phyloP scores from a whole-genome alignment of 2,888 invertebrate species.

The Oxyteleia sp. region DNA sequence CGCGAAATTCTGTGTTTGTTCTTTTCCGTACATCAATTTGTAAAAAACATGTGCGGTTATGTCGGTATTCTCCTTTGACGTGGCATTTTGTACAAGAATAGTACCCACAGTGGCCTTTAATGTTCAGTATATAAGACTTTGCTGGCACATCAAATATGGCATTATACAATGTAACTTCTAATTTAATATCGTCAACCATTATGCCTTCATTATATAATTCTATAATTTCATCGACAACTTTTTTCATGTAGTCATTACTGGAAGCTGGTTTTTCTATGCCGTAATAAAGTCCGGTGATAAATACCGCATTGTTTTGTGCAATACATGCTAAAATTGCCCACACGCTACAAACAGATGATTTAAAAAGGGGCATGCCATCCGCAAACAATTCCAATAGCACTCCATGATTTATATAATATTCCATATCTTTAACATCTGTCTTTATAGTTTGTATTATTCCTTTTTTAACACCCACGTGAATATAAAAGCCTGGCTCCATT shows the following conservation, averaged over 20 bases:
- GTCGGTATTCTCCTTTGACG: constrained; percentile 51
- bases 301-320: constrained; percentile 43
- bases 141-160: constrained; percentile 73
- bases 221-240: constrained; percentile 64
- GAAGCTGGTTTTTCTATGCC: constrained; percentile 62
- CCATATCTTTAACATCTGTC: neutral
- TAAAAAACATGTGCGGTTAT: constrained; percentile 65
- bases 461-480: neutral
- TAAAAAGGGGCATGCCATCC: constrained; percentile 65
- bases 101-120: constrained; percentile 73
- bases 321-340: constrained; percentile 71
- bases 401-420: constrained; percentile 6
- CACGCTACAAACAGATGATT: constrained; percentile 62
- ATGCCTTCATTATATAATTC: constrained; percentile 54
- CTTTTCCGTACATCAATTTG: constrained; percentile 18
- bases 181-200: constrained; percentile 13
- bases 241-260: constrained; percentile 27
- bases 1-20: constrained; percentile 30
- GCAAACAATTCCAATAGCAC: too few species aligned
- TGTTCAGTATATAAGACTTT: constrained; percentile 63
- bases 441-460: constrained; percentile 6
- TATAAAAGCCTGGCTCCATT: constrained; percentile 13
- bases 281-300: constrained; percentile 66
- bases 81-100: constrained; percentile 73
- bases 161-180: constrained; percentile 47